A percentile compares a stretch with the other conserved stretches of the same genome.
Conservation (phyloP, 1,140 invertebrate genomes). For the Portunus trituberculatus region DNA sequence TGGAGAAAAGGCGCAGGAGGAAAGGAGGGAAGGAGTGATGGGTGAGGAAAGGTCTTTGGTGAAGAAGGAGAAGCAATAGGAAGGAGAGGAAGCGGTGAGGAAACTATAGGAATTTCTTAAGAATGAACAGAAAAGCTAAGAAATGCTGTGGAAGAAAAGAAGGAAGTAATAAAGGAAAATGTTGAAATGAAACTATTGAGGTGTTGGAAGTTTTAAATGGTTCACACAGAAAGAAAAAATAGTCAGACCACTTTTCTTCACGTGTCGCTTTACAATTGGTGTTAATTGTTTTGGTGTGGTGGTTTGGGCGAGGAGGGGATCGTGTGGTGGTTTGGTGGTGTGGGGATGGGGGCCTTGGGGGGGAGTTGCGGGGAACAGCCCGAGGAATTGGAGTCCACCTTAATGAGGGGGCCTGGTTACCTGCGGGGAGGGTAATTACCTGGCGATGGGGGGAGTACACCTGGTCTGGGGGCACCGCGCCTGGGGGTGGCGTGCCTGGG, state of each 20-base stretch:
- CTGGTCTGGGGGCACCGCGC: background rate
- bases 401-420: background rate
- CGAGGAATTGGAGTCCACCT: background rate
- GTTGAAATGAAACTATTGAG: background rate
- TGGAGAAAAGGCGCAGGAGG: background rate
- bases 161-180: background rate
- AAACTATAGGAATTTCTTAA: background rate
- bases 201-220: background rate
- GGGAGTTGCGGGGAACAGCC: background rate
- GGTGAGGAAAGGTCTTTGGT: conserved; percentile 15
- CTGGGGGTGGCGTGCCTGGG: background rate
- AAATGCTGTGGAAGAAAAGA: background rate
- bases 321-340: background rate
- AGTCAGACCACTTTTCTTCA: background rate
- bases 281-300: background rate
- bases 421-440: background rate
- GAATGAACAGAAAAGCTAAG: background rate
- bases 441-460: background rate
- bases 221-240: background rate
- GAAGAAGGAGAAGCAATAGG: background rate
- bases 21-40: background rate
- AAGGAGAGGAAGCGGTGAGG: background rate
- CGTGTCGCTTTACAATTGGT: background rate
- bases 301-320: background rate
- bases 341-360: background rate